Evolutionary conservation across 2,888 invertebrate genomes (phyloP).

Genomic region (Aporophyla nigra): DNA sequence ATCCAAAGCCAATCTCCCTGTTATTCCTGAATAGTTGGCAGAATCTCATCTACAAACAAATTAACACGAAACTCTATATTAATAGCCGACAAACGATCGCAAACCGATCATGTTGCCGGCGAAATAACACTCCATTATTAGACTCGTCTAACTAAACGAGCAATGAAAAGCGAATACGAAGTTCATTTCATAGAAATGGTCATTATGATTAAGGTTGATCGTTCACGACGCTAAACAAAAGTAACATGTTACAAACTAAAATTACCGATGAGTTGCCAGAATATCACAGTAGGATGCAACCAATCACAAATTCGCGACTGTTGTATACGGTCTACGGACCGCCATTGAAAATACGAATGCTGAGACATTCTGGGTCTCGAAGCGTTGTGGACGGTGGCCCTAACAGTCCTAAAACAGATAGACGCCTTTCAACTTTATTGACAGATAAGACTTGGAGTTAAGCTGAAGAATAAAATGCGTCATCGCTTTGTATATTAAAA

Average conservation of each 20-base stretch:
- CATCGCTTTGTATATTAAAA: slow-evolving; percentile 68
- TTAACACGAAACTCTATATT: slow-evolving; percentile 45
- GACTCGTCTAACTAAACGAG: slow-evolving; percentile 41
- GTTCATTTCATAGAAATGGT: slow-evolving; percentile 61
- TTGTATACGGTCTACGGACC: background rate
- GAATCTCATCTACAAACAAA: slow-evolving; percentile 44
- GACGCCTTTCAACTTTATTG: slow-evolving; percentile 64
- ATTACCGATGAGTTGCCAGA: background rate
- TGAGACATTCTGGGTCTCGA: background rate
- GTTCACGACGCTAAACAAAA: background rate
- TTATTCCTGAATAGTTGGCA: slow-evolving; percentile 18
- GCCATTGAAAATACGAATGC: background rate
- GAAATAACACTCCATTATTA: slow-evolving; percentile 49
- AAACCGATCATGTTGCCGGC: slow-evolving; percentile 37
- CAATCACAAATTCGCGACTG: background rate
- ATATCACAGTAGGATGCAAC: background rate
- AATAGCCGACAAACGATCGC: slow-evolving; percentile 29
- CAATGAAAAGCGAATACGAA: slow-evolving; percentile 43
- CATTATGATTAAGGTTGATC: slow-evolving; percentile 47
- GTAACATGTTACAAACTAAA: background rate
- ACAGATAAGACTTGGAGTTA: slow-evolving; percentile 71
- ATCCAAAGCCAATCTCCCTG: slow-evolving; percentile 27
- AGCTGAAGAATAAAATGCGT: slow-evolving; percentile 77
- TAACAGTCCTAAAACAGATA: slow-evolving; percentile 57
- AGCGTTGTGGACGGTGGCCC: background rate